Percentiles rank a stretch among this genome's conserved stretches.
Conservation (phyloP, 53 echinoderm and acorn worm species). For the Holothuria scabra region DNA sequence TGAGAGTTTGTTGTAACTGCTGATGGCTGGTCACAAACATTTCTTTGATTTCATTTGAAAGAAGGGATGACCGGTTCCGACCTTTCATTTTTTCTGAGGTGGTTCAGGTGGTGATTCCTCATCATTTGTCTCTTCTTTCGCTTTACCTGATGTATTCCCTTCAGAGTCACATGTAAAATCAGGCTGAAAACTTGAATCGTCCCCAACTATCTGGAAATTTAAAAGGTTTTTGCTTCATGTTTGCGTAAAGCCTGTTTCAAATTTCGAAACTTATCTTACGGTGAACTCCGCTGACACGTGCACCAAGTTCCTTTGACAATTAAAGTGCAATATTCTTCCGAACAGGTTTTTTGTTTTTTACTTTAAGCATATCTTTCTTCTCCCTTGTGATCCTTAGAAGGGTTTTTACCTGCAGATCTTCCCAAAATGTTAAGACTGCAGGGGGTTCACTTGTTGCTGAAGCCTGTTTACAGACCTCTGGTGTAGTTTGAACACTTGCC, state of each 20-base stretch:
- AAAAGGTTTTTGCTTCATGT: conserved; percentile 7
- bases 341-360: conserved; percentile 5
- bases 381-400: not conserved
- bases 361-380: not conserved
- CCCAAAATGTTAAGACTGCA: not conserved
- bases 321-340: not conserved
- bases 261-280: conserved; percentile 4
- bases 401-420: conserved; percentile 1
- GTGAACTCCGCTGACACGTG: not conserved
- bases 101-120: not conserved
- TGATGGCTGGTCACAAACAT: conserved; percentile 1
- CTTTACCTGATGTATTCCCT: not conserved
- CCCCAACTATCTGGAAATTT: not conserved
- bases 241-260: conserved; percentile 3
- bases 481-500: not conserved
- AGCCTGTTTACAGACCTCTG: not conserved
- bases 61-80: not conserved
- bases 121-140: too few relatives aligned
- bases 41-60: conserved; percentile 1
- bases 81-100: not conserved
- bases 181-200: conserved; percentile 19
- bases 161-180: conserved; percentile 5
- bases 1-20: not conserved
- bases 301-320: not conserved
- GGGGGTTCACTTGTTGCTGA: not conserved